A percentile compares a stretch with the other conserved stretches of the same genome.
These are phyloP conservation scores for Notiomystis cincta DNA, from an alignment of 2,113 vertebrate species.

Conservation along the genomic window DNA sequence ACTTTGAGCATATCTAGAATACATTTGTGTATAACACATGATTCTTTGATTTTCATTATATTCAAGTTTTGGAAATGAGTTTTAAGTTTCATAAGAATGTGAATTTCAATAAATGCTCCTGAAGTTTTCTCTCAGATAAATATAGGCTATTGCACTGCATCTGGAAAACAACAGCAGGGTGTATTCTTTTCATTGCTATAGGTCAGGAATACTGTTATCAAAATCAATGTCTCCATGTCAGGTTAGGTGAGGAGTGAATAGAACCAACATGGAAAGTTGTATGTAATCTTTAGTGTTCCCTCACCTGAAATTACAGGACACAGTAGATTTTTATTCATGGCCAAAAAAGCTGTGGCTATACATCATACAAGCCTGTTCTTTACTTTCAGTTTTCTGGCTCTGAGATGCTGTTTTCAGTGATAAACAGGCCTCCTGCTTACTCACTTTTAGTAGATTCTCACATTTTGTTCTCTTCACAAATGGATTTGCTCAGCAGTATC, in stretches of 20 bases:
- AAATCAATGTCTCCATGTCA: neutral
- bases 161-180: neutral
- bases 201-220: neutral
- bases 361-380: neutral
- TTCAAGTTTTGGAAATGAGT: neutral
- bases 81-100: neutral
- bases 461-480: neutral
- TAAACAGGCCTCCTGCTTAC: neutral
- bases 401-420: neutral
- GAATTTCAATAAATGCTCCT: neutral
- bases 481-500: neutral
- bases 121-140: neutral
- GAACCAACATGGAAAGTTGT: neutral
- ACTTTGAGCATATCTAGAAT: neutral
- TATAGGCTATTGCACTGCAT: neutral
- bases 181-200: neutral
- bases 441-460: neutral
- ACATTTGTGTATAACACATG: neutral
- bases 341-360: neutral
- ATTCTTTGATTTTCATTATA: neutral
- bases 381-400: neutral
- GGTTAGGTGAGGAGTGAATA: neutral
- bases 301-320: neutral
- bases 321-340: neutral
- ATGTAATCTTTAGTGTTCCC: neutral